Conservation (phyloP, 2,888 invertebrate species). For the Caenorhabditis imperialis region DNA sequence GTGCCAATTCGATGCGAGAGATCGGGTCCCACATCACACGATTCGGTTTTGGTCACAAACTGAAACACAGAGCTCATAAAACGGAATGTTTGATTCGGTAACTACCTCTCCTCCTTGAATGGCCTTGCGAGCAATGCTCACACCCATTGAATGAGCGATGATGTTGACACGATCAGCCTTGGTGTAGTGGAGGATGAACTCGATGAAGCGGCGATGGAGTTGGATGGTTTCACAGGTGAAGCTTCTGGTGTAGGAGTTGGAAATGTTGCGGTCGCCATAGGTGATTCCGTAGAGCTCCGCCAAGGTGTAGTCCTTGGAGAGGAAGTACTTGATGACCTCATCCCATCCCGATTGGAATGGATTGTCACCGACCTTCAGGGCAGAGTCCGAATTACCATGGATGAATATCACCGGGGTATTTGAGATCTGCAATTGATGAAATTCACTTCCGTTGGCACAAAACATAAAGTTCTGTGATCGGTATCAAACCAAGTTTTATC, state of each 20-base stretch:
- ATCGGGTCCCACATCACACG: conserved; percentile 59
- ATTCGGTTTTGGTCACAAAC: conserved; percentile 32
- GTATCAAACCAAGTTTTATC: too few relatives aligned
- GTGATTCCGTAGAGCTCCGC: conserved; percentile 73
- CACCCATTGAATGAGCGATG: conserved; percentile 71
- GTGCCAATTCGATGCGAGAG: conserved; percentile 58
- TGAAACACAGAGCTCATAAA: conserved; percentile 43
- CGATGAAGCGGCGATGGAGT: conserved; percentile 59
- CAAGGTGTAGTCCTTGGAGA: conserved; percentile 59
- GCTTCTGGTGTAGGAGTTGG: conserved; percentile 54
- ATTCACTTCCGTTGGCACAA: too few relatives aligned
- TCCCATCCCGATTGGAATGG: conserved; percentile 69
- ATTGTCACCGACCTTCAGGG: conserved; percentile 60
- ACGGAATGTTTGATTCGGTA: too few relatives aligned
- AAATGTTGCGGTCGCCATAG: conserved; percentile 69
- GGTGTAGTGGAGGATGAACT: conserved; percentile 65
- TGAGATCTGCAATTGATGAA: conserved; percentile 63
- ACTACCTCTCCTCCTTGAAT: conserved; percentile 64
- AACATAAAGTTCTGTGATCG: too few relatives aligned
- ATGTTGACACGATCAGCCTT: conserved; percentile 57
- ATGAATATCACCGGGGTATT: conserved; percentile 71
- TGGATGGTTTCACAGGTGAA: conserved; percentile 50
- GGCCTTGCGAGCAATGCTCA: conserved; percentile 61
- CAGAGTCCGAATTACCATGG: conserved; percentile 76
- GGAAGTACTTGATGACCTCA: conserved; percentile 54